Conservation (phyloP, 2,113 vertebrate genomes). For the Leptobrachium ailaonicum region DNA sequence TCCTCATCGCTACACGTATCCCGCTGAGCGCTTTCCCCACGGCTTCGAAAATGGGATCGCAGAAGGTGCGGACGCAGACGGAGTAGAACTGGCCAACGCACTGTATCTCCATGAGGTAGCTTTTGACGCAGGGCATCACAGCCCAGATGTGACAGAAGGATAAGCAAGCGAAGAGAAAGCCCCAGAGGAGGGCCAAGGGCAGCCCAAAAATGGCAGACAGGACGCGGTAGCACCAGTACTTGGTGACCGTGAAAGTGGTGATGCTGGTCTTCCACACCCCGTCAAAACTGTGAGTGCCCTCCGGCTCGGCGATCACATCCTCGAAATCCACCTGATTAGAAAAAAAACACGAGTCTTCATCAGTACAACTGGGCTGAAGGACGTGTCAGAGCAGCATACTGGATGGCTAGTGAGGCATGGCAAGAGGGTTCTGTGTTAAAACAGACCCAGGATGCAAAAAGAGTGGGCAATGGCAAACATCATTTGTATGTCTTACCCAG, state of each 20-base stretch:
- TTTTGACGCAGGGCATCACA: conserved; percentile 52
- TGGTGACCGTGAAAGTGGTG: conserved; percentile 49
- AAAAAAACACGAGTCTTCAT: background rate
- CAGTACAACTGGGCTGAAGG: too few species aligned
- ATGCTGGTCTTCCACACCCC: conserved; percentile 54
- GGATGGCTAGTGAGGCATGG: too few species aligned
- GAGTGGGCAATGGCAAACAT: too few species aligned
- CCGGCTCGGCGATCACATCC: conserved; percentile 56
- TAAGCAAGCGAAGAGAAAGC: conserved; percentile 53
- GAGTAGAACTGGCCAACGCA: conserved; percentile 51
- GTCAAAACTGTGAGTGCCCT: conserved; percentile 53
- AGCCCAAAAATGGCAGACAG: conserved; percentile 49
- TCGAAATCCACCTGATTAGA: conserved; percentile 54
- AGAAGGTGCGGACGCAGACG: conserved; percentile 52
- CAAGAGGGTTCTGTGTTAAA: too few species aligned
- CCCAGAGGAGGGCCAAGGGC: conserved; percentile 54
- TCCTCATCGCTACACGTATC: conserved; percentile 50
- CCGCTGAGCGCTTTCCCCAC: conserved; percentile 45
- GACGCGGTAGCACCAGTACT: conserved; percentile 57
- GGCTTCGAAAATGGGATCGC: conserved; percentile 54
- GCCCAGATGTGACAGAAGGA: conserved; percentile 58
- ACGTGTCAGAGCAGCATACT: too few species aligned
- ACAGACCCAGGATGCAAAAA: too few species aligned
- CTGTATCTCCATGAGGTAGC: conserved; percentile 55
- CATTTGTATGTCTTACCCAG: too few species aligned